Percentiles rank a stretch among this genome's conserved stretches.
These are phyloP conservation scores for Podabrus alpinus DNA, from an alignment of 2,888 invertebrate species.

Conservation along the genomic window DNA sequence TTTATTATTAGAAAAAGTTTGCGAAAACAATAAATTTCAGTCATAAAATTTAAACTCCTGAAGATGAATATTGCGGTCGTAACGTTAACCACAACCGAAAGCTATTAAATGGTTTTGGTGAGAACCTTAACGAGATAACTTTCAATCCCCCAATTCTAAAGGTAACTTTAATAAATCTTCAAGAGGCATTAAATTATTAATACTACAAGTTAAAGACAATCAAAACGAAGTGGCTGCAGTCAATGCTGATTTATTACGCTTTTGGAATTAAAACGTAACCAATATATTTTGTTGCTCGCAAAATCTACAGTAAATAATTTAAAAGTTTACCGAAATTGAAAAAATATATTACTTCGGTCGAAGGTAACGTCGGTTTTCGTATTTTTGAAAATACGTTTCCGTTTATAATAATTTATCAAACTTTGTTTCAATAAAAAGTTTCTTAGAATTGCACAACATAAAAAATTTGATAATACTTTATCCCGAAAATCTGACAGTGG, in stretches of 20 bases:
- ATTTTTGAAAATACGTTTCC: no score
- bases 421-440: not conserved
- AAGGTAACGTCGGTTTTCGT: not conserved
- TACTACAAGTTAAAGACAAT: not conserved
- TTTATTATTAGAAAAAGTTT: not conserved
- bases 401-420: not conserved
- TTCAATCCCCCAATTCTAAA: not conserved
- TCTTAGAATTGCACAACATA: not conserved
- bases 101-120: not conserved
- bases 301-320: not conserved
- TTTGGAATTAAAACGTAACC: not conserved
- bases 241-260: not conserved
- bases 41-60: not conserved
- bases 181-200: not conserved
- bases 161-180: not conserved
- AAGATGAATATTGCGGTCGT: not conserved
- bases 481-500: not conserved
- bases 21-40: not conserved
- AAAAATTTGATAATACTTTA: not conserved
- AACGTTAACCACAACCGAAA: not conserved
- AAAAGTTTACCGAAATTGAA: not conserved
- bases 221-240: not conserved
- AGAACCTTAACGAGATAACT: not conserved
- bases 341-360: not conserved
- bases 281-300: not conserved